Evolutionary conservation across 2,113 vertebrate species (phyloP).

Genomic region (Rhinichthys klamathensis): DNA sequence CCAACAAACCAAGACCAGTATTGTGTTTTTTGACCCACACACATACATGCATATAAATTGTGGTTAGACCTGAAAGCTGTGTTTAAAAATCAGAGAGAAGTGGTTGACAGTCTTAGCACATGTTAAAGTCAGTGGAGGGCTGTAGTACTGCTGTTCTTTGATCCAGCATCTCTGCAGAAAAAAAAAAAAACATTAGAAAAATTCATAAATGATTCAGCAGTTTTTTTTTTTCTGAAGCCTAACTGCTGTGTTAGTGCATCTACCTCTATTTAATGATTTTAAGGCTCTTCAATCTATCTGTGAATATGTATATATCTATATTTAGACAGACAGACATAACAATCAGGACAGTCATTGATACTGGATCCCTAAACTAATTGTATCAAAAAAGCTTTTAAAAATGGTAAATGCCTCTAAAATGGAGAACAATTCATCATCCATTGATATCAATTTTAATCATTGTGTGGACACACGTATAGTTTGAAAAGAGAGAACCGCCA

Average conservation of each 20-base stretch:
- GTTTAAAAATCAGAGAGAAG: background rate
- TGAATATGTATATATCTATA: background rate
- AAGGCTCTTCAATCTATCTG: background rate
- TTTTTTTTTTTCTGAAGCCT: background rate
- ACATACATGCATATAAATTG: too few relatives aligned
- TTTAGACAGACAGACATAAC: background rate
- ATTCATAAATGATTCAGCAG: constrained; percentile 36
- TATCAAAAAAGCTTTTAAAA: background rate
- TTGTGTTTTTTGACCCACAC: too few relatives aligned
- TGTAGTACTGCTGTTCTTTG: constrained; percentile 30
- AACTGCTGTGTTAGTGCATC: background rate
- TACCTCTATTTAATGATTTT: background rate
- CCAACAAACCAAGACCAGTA: too few relatives aligned
- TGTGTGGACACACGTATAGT: background rate
- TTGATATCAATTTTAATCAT: background rate
- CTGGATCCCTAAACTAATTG: background rate
- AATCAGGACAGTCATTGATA: background rate
- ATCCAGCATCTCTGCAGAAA: constrained; percentile 8
- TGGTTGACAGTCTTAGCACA: constrained; percentile 6
- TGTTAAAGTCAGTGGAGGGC: background rate
- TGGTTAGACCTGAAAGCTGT: background rate
- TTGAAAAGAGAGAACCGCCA: background rate
- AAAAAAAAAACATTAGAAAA: constrained; percentile 8
- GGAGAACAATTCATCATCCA: background rate
- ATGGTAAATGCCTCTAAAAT: background rate